A percentile compares a stretch with the other conserved stretches of the same genome.
Evolutionary conservation across 2,797 vertebrate genomes (phyloP).

Genomic region (Neomorphus geoffroyi): DNA sequence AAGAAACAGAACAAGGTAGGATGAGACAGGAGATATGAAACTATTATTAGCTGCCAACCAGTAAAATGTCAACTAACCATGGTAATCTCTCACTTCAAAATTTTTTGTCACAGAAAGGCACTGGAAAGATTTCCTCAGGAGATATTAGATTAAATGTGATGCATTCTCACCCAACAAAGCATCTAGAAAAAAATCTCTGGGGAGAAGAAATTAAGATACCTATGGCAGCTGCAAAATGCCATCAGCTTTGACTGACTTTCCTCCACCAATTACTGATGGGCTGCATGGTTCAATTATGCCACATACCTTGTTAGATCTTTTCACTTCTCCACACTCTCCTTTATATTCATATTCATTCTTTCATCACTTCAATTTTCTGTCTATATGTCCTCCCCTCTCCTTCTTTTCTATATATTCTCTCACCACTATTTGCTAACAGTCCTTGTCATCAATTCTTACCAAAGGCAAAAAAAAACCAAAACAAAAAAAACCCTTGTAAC

Average conservation of each 20-base stretch:
- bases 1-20: background rate
- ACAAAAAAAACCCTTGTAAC: fast-evolving
- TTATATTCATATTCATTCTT: background rate
- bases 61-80: background rate
- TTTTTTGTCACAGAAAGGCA: background rate
- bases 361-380: background rate
- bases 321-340: background rate
- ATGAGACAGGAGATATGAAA: background rate
- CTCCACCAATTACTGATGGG: background rate
- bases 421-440: background rate
- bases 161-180: background rate
- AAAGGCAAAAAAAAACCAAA: background rate
- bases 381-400: background rate
- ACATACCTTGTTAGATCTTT: background rate
- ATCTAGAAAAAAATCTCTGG: background rate
- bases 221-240: background rate
- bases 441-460: background rate
- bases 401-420: background rate
- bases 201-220: background rate
- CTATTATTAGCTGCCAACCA: background rate
- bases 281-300: background rate
- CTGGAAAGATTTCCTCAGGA: background rate
- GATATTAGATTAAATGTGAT: background rate
- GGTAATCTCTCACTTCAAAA: background rate
- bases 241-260: background rate